A percentile compares a stretch with the other conserved stretches of the same genome.
These are phyloP conservation scores for Mirounga angustirostris DNA, from an alignment of 2,113 vertebrate species.

Conservation along the genomic window DNA sequence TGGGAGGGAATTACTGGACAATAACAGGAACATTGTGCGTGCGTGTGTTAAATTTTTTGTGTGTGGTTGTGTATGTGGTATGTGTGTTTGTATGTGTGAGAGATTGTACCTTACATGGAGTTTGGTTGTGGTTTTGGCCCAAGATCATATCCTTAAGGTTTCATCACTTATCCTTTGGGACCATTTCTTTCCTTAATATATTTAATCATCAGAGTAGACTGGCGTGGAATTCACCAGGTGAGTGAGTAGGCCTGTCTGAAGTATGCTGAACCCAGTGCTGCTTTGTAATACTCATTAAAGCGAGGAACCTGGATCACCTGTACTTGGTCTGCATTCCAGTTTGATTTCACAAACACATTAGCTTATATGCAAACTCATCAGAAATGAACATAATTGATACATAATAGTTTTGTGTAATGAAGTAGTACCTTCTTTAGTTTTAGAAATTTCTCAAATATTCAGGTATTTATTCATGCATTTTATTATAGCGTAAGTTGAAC, in stretches of 20 bases:
- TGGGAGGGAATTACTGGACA: conserved; percentile 48
- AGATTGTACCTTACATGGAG: conserved; percentile 68
- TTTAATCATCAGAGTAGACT: conserved; percentile 56
- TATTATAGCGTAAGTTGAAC: conserved; percentile 45
- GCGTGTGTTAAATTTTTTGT: conserved; percentile 46
- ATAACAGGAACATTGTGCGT: conserved; percentile 69
- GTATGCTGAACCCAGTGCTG: conserved; percentile 52
- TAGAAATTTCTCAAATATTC: conserved; percentile 52
- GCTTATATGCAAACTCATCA: conserved; percentile 29
- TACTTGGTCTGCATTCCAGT: conserved; percentile 34
- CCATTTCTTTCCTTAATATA: conserved; percentile 64
- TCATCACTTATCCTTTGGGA: conserved; percentile 47
- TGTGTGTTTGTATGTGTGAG: conserved; percentile 70
- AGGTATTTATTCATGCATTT: conserved; percentile 31
- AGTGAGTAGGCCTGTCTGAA: conserved; percentile 67
- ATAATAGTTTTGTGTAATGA: conserved; percentile 60
- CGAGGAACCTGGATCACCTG: conserved; percentile 64
- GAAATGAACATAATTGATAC: conserved; percentile 48
- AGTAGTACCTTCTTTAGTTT: conserved; percentile 46
- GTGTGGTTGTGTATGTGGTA: conserved; percentile 61
- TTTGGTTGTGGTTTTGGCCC: conserved; percentile 72
- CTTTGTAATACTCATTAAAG: neutral
- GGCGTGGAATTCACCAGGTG: conserved; percentile 48
- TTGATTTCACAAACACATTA: conserved; percentile 58
- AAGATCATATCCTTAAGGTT: conserved; percentile 63